Evolutionary conservation across 2,113 vertebrate species (phyloP), one percentile per base, ranked within the genome.

Genomic region (Actenoides lindsayi): DNA sequence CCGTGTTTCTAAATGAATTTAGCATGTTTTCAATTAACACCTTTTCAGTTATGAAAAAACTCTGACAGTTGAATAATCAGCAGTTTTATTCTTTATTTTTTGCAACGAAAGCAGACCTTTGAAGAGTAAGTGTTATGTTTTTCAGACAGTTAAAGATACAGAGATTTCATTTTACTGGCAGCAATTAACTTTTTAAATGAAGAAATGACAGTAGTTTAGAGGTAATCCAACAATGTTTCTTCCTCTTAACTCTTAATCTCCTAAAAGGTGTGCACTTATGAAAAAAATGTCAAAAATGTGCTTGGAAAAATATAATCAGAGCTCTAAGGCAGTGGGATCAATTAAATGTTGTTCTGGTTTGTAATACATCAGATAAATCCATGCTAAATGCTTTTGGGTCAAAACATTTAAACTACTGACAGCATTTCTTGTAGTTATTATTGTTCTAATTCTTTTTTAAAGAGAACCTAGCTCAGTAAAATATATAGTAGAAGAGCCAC

Each of bases 81-180:
- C 74, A 92, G 63, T 57, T 92, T 95, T 96, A 13, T 85, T 94
- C 82, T 92, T 39, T 82, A 68, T 41, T 92, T 92, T 92, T 84
- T 92, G 44, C 37, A 54, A 46, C 54, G 48, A 84, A 94, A 79
- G 31, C 35, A 91, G 84, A 65, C 50, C n/a, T 88, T 83, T 60
- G 67, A 79, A 82, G 83, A 65, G 44, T 33, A 51, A 70, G 13
- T 68, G 50, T 53, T 76, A 19, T 56, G 8, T 57, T 65, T 95
- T 96, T 92, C 13, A 92, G 59, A 5, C 70, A 90, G 51, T 82
- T 93, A 56, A 35, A 92, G 46, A 78, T 31, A 76, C 5, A 87
- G 6, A 91, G 69, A 95, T 64, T 88, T 87, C 50, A 51, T 69
- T 96, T 89, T 71, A 85, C 33, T 90, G 25, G 62, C 5, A 44